Conservation (phyloP, 2,113 vertebrate genomes). For the Pelodiscus sinensis region DNA sequence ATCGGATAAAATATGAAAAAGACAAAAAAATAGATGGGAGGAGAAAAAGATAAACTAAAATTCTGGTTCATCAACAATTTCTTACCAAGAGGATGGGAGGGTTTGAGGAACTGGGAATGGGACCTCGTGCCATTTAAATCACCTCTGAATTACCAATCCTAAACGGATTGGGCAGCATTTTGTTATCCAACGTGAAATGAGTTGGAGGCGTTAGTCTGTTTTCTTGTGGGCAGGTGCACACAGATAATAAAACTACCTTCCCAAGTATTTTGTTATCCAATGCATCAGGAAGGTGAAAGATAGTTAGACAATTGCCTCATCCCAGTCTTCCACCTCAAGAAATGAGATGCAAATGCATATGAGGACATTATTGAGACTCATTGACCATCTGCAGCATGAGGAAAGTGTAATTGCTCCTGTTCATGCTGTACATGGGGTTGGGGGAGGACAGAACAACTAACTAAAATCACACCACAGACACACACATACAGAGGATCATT, state of each 20-base stretch:
- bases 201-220: background rate
- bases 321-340: background rate
- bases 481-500: rapidly evolving
- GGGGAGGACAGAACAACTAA: background rate
- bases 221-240: background rate
- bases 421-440: rapidly evolving
- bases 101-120: rapidly evolving
- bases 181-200: background rate
- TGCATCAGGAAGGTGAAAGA: background rate
- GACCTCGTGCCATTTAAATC: background rate
- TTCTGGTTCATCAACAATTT: background rate
- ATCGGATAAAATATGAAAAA: background rate
- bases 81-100: background rate
- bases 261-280: background rate
- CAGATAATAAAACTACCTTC: background rate
- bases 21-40: rapidly evolving
- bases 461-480: background rate
- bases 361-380: background rate
- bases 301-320: background rate
- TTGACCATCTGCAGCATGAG: background rate
- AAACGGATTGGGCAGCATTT: rapidly evolving
- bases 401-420: background rate
- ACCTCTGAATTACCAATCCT: background rate
- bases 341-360: background rate
- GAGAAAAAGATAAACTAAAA: background rate